Evolutionary conservation across 1,140 invertebrate species (phyloP).

Genomic region (Cydia amplana): DNA sequence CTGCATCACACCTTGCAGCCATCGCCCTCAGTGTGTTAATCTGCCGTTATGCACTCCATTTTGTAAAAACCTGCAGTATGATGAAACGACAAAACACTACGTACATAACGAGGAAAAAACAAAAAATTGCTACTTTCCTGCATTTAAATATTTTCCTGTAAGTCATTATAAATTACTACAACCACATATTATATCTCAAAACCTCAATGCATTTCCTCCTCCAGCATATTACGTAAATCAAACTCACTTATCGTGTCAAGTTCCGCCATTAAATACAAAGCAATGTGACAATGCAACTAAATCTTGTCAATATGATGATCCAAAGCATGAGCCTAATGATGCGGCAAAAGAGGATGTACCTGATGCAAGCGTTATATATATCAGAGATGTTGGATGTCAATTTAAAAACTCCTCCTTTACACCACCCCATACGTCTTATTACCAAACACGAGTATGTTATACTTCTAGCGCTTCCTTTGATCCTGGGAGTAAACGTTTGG

Average conservation of each 20-base stretch:
- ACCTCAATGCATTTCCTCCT: slow-evolving; percentile 52
- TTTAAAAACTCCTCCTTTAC: slow-evolving; percentile 46
- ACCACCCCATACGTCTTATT: slow-evolving; percentile 8
- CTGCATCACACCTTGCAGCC: slow-evolving; percentile 63
- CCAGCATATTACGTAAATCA: slow-evolving; percentile 47
- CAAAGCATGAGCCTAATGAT: slow-evolving; percentile 37
- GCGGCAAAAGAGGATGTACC: slow-evolving; percentile 35
- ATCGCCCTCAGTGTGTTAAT: slow-evolving; percentile 68
- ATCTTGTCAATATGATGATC: slow-evolving; percentile 60
- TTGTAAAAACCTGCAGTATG: slow-evolving; percentile 55
- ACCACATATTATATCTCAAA: slow-evolving; percentile 38
- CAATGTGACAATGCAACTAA: slow-evolving; percentile 50
- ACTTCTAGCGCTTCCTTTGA: slow-evolving; percentile 52
- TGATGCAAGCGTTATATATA: slow-evolving; percentile 56
- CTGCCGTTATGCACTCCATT: slow-evolving; percentile 63
- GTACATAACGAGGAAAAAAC: slow-evolving; percentile 44
- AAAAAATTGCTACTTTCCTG: slow-evolving; percentile 44
- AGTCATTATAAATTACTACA: slow-evolving; percentile 45
- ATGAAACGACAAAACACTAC: slow-evolving; percentile 46
- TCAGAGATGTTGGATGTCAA: slow-evolving; percentile 71
- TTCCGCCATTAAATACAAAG: slow-evolving; percentile 38
- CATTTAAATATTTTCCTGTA: slow-evolving; percentile 46
- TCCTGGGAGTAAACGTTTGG: slow-evolving; percentile 32
- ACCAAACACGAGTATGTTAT: slow-evolving; percentile 34
- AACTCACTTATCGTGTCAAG: slow-evolving; percentile 47